Evolutionary conservation across 2,797 vertebrate species (phyloP), one percentile per base, ranked within the genome.

Genomic region (Acanthornis magna): DNA sequence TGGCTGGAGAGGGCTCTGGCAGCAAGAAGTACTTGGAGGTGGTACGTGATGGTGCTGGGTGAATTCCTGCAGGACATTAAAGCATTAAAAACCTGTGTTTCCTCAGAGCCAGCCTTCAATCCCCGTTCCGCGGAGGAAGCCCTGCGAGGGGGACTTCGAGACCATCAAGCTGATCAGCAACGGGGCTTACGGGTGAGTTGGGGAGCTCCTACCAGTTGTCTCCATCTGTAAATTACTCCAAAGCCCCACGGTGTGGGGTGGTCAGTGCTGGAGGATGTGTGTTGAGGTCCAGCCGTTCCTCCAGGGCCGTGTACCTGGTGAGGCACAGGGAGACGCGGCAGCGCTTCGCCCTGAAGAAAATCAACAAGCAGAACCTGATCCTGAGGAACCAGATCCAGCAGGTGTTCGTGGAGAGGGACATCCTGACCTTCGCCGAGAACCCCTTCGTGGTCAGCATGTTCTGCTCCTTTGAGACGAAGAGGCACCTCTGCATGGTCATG

Each of bases 401-500:
- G 97, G 99, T 99, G 23, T 99, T 99, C 0, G 99, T 99, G 94
- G 99, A 99, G 97, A 98, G 99, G 2, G 99, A 99, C 97, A 99
- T 99, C 97, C 97, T 99, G 47, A 99, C 99, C 7, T 99, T 99
- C 0, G 99, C 99, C 0, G 99, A 99, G 97, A 99, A 99, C 95
- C 99, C 99, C 12, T 99, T 99, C 0, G 99, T 99, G 22, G 99
- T 99, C 94, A 98, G 99, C 95, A 99, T 99, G 99, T 99, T 99
- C 98, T 99, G 99, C 96, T 99, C 99, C 38, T 99, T 99, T 2
- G 99, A 99, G 97, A 99, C 99, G 0, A 98, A 98, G 22, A 97
- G 99, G 13, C 99, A 99, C 95, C 98, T 99, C 77, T 99, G 99
- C 97, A 99, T 99, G 99, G 99, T 99, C 96, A 99, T 99, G 99